Evolutionary conservation across 2,113 vertebrate species (phyloP), one percentile per base, ranked within the genome.

Genomic region (Peromyscus californicus): DNA sequence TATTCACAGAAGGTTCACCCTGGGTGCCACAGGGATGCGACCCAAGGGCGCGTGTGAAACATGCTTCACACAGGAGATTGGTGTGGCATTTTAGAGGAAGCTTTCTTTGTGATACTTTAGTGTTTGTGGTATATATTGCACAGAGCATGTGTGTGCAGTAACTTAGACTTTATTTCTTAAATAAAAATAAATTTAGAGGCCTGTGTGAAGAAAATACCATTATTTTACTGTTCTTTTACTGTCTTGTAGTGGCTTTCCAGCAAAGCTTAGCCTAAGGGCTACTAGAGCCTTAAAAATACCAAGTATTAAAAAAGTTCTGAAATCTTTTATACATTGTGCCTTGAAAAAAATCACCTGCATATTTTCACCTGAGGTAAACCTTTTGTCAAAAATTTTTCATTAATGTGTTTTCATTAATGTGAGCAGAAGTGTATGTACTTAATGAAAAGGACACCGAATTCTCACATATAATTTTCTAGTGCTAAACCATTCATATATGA

Each of bases 131-230:
- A 48, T 24, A 59, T 86, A n/a, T 16, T 72, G 21, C 21, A 61
- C 42, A 69, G 72, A 75, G 19, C 90, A n/a, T 75, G 15, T 85
- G 16, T 36, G 31, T 91, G 33, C 17, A 92, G 29, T 88, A 86
- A 95, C 39, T 94, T 76, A 59, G 92, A n/a, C 61, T 89, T 83
- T 86, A 75, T 70, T 63, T 93, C 89, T 96, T 97, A 93, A 95
- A 96, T 95, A 89, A 90, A 4, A 88, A 79, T 89, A 96, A 85
- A 70, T 93, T 26, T 94, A 87, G 51, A 89, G 26, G 74, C 59
- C 94, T 96, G 16, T 57, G 76, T 63, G 36, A 93, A 96, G 54
- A 96, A 39, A 93, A 90, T 95, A 80, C n/a, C 82, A 31, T 78
- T 96, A 89, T 91, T 97, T 87, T 91, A 93, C 91, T 24, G 4